Base-by-base conservation (phyloP, 2,113 vertebrate genomes). In the Labeo catla region DNA sequence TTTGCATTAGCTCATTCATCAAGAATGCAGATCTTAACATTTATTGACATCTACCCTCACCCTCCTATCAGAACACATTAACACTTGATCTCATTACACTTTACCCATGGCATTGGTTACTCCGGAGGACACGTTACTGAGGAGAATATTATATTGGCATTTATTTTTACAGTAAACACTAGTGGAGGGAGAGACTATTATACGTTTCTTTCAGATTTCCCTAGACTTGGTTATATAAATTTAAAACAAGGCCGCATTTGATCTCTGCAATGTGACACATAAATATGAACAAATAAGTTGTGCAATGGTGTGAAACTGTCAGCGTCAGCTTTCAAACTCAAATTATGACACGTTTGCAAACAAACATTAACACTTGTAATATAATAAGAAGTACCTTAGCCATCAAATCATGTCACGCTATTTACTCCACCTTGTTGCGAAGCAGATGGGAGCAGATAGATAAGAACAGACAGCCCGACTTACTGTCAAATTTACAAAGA, bases 1-100 rank as follows among this genome's bases (percentile, higher is more conserved):
- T 88, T 86, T 87, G 87, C 86, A 88, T 87, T 39, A 76, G 87
- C 70, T 84, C 76, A 87, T 90, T 90, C 61, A 88, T 90, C 85
- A 87, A 77, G 83, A 84, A 78, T 50, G 81, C 19, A 83, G 73
- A 83, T 70, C 81, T 80, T 73, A 84, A 79, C 73, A 85, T 68
- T 76, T 88, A 83, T 85, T 87, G 89, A 85, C 79, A 86, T 23
- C 23, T 12, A 28, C 54, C 45, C 47, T 65, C 79, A 87, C 83
- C 43, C 59, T 78, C 80, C 74, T 88, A 85, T 87, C 83, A 85
- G 80, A 36, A 65, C 73, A 79, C 87, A 87, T 84, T 87, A 80
- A 74, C 80, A 86, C 45, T 83, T 36, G 43, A 68, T 66, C 82
- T 84, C 39, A 63, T 84, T 80, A 43, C 63, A 82, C 74, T 76